Conservation (phyloP, 2,888 invertebrate genomes). For the Andrena chrysosceles region DNA sequence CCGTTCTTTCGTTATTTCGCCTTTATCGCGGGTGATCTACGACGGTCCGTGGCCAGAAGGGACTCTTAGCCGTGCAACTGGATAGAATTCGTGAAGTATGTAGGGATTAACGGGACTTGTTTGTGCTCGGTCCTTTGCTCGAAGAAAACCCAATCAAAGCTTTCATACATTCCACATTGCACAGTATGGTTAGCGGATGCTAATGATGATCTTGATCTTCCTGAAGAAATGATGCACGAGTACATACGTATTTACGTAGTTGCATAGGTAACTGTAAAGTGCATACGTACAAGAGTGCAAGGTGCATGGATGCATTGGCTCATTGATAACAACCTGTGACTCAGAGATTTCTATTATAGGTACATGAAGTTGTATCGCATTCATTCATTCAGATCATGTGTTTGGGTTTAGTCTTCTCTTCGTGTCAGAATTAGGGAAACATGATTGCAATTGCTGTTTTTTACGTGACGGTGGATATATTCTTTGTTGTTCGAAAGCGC, state of each 20-base stretch:
- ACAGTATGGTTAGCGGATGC: background rate
- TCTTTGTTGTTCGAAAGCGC: background rate
- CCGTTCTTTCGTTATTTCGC: slow-evolving; percentile 49
- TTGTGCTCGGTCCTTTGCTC: background rate
- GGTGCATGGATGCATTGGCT: too few relatives aligned
- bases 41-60: slow-evolving; percentile 11
- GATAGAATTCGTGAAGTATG: slow-evolving; percentile 47
- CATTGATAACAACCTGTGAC: too few relatives aligned
- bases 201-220: background rate
- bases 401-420: too few relatives aligned
- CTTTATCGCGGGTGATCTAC: slow-evolving; percentile 61
- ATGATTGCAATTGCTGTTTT: too few relatives aligned
- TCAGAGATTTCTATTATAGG: too few relatives aligned
- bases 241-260: too few relatives aligned
- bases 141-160: slow-evolving; percentile 18
- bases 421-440: too few relatives aligned
- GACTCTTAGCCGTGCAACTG: slow-evolving; percentile 23
- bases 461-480: background rate
- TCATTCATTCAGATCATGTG: too few relatives aligned
- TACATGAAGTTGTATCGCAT: too few relatives aligned
- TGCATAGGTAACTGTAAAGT: too few relatives aligned
- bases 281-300: too few relatives aligned
- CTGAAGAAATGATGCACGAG: too few relatives aligned
- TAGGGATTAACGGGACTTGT: slow-evolving; percentile 56
- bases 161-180: slow-evolving; percentile 8